Base-by-base conservation (phyloP, 2,888 invertebrate genomes). In the Hypercompe scribonia region DNA sequence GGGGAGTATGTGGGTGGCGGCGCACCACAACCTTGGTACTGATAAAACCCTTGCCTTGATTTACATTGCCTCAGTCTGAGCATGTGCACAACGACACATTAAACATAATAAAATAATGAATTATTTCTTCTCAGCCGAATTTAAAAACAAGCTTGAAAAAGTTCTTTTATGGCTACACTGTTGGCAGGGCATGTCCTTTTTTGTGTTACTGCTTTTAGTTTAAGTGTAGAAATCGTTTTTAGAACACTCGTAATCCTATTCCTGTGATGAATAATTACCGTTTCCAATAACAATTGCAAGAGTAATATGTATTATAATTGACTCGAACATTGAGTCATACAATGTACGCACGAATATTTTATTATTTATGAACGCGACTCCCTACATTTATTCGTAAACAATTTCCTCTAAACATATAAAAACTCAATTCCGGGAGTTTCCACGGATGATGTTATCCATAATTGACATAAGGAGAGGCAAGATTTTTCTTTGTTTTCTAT, bases 1-100 rank as follows among this genome's bases (percentile, higher is more conserved):
- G 54, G 31, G 46, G 65, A 73, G 74, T 54, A 66, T 28, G 67
- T 10, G 24, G 68, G 39, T 79, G 81, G 70, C 79, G 74, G 68
- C 81, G 79, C 75, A 76, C 33, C 63, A 73, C 72, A 74, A 70
- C 83, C 84, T 84, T 84, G 84, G 75, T 65, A 58, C 73, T 76
- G 80, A 82, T 84, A 81, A 81, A 84, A 75, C 76, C 81, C 84
- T 83, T 75, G 72, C 63, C 67, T 71, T 54, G 68, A 67, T 68
- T 24, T 68, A 81, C 69, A 79, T 79, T 79, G 76, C 71, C 74
- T 83, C 75, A 81, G 36, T 36, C 34, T 74, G 54, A 71, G 72
- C 58, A 75, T 58, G 68, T 65, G 63, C 46, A 65, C 65, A 61
- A n/a, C 50, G 33, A 74, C 34, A 69, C 65, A 54, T n/a, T 33